These are phyloP conservation scores for Penaeus monodon DNA, from an alignment of 2,888 invertebrate genomes.

Conservation along the genomic window DNA sequence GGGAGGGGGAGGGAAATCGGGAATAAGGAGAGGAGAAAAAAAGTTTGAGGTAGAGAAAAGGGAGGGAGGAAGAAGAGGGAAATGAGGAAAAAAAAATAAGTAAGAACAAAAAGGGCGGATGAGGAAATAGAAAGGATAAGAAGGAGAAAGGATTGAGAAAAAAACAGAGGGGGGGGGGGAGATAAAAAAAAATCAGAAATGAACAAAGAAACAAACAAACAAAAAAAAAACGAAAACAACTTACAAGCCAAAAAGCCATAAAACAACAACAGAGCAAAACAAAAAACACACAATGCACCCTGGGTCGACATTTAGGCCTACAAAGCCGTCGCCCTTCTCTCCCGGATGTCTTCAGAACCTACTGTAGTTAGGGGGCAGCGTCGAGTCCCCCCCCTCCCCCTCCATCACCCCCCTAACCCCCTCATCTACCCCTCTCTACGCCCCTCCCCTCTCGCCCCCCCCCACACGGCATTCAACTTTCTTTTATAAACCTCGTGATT, in stretches of 20 bases:
- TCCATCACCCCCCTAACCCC: too few species aligned
- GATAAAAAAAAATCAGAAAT: not conserved
- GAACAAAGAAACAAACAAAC: too few species aligned
- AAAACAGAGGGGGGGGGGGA: too few species aligned
- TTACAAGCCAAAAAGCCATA: too few species aligned
- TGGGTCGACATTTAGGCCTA: not conserved
- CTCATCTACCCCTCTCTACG: too few species aligned
- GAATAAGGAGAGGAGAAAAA: not conserved
- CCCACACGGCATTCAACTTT: too few species aligned
- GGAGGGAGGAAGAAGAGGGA: not conserved
- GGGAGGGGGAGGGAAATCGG: not conserved
- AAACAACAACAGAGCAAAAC: too few species aligned
- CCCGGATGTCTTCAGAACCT: not conserved
- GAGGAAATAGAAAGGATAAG: too few species aligned
- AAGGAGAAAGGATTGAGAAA: not conserved
- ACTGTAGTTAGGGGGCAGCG: too few species aligned
- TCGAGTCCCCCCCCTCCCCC: too few species aligned
- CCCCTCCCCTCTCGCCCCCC: too few species aligned
- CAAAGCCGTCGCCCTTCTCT: not conserved
- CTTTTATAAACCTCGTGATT: too few species aligned
- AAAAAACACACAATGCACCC: not conserved
- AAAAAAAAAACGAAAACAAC: not conserved
- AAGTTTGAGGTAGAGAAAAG: not conserved
- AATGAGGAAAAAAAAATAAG: not conserved
- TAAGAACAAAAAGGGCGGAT: not conserved